Conservation (phyloP, 2,797 vertebrate genomes). For the Tamandua tetradactyla region DNA sequence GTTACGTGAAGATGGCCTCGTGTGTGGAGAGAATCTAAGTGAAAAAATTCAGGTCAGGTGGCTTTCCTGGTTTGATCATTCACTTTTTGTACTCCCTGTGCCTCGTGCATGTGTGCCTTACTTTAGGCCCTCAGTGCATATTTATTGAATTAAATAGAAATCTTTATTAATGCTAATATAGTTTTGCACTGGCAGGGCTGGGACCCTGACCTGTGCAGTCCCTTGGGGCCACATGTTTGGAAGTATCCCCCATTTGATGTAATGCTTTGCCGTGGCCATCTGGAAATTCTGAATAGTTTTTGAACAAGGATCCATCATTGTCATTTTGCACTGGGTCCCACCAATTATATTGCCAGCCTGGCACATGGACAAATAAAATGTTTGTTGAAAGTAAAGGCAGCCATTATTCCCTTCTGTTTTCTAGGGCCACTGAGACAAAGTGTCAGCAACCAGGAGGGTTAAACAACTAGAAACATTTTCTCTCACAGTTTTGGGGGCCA, state of each 20-base stretch:
- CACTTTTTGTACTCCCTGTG: not conserved
- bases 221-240: not conserved
- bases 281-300: not conserved
- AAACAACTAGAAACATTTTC: too few relatives aligned
- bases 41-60: not conserved
- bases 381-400: not conserved
- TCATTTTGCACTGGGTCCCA: not conserved
- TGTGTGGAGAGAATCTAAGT: conserved; percentile 14
- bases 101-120: not conserved
- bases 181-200: not conserved
- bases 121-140: not conserved
- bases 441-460: too few relatives aligned
- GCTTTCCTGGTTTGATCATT: not conserved
- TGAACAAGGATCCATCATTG: not conserved
- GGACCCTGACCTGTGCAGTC: not conserved
- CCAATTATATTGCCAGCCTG: not conserved
- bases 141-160: conserved; percentile 13
- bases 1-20: not conserved
- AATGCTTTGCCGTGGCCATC: not conserved
- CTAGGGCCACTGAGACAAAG: too few relatives aligned
- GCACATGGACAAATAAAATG: not conserved
- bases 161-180: not conserved
- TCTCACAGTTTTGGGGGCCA: too few relatives aligned
- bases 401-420: not conserved
- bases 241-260: not conserved